Evolutionary conservation across 2,797 vertebrate genomes (phyloP), one percentile per base, ranked within the genome.

Genomic region (Peromyscus attwateri): DNA sequence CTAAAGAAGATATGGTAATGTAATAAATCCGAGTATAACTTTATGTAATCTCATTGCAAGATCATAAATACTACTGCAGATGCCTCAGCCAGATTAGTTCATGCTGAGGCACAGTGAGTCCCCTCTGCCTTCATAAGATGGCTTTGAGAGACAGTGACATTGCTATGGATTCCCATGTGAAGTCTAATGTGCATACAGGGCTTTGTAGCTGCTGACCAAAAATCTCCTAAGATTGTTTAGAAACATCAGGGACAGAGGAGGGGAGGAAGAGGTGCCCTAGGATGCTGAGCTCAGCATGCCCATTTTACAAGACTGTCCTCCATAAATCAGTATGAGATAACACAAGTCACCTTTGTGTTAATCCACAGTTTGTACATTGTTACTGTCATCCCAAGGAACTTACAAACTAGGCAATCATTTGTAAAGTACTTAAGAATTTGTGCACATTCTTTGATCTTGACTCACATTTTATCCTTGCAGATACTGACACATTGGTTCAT

Each of bases 161-260:
- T 52, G 49, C n/a, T n/a, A n/a, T n/a, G n/a, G n/a, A n/a, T n/a
- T n/a, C n/a, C n/a, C 19, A 49, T 49, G 75, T 37, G n/a, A 31
- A 76, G 23, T 14, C 6, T 29, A 0, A 46, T 16, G 6, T 8
- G 1, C 3, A 12, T 16, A 16, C 0, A 43, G 25, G 6, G 3
- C 27, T 77, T 17, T 49, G 27, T 3, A 1, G 27, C 75, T 46
- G 43, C 25, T 27, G 12, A 76, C 4, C 43, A 76, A 46, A 16
- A 6, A 46, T 46, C 25, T 8, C 25, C 43, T 16, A 76, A 16
- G 40, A 43, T 29, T 46, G 13, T 76, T 46, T 13, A 76, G 12
- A 76, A 76, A 16, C 21, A 46, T 8, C 2, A 46, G 43, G 14
- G 12, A 46, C 75, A 76, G 19, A 76, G 13, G 2, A 46, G 6